These are phyloP conservation scores for Disparrhopalites patrizii DNA, from an alignment of 2,888 invertebrate species.

Conservation along the genomic window DNA sequence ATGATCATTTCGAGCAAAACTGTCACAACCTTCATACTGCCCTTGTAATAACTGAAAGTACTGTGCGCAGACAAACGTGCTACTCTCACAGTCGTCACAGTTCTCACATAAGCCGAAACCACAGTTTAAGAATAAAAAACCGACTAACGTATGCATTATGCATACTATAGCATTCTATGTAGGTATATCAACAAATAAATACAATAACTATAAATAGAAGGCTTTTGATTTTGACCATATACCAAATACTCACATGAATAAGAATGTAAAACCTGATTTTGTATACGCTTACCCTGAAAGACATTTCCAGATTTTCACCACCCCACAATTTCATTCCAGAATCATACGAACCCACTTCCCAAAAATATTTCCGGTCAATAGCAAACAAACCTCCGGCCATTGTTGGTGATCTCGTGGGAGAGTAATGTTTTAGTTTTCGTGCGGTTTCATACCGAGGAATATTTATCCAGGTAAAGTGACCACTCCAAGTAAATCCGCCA, in stretches of 20 bases:
- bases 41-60: too few species aligned
- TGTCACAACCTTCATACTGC: background rate
- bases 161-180: too few species aligned
- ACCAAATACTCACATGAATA: background rate
- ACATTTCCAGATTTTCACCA: constrained; percentile 96
- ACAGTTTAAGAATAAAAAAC: too few species aligned
- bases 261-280: background rate
- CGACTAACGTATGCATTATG: too few species aligned
- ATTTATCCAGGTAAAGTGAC: constrained; percentile 71
- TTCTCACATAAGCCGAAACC: too few species aligned
- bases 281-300: constrained; percentile 74
- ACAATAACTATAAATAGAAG: too few species aligned
- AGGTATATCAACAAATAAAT: too few species aligned
- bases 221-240: too few species aligned
- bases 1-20: background rate
- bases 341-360: constrained; percentile 93
- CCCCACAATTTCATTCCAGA: constrained; percentile 97
- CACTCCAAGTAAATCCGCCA: constrained; percentile 79
- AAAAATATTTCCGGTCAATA: constrained; percentile 86
- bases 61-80: too few species aligned
- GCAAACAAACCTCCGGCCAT: constrained; percentile 98
- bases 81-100: too few species aligned
- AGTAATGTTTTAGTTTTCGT: constrained; percentile 41
- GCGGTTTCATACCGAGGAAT: constrained; percentile 39
- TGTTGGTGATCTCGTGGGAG: constrained; percentile 78